Evolutionary conservation across 1,140 invertebrate genomes (phyloP).

Genomic region (Sycobia sp.): DNA sequence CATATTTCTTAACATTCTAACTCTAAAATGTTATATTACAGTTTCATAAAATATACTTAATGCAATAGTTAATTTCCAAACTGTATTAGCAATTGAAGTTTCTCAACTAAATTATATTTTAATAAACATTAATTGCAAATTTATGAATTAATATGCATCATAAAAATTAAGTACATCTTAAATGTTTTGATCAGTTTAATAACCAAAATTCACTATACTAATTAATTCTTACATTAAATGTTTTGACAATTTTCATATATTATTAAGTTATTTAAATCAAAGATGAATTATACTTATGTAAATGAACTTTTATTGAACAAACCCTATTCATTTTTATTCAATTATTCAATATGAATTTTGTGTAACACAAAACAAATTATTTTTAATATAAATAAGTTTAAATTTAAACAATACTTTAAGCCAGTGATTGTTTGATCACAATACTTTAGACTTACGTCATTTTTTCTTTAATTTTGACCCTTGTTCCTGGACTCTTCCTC

Average conservation of each 20-base stretch:
- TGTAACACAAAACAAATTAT: neutral
- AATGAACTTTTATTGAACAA: neutral
- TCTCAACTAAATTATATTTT: too few species aligned
- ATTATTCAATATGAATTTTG: neutral
- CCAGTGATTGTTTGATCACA: too few species aligned
- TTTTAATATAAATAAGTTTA: conserved; percentile 15
- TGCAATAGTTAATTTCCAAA: too few species aligned
- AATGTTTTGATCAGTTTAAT: neutral
- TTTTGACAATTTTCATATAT: neutral
- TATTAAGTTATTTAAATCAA: neutral
- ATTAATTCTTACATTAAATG: neutral
- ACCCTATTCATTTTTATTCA: neutral
- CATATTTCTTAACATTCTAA: too few species aligned
- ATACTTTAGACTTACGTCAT: conserved; percentile 42
- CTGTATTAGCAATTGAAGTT: too few species aligned
- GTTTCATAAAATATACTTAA: too few species aligned
- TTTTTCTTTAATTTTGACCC: conserved; percentile 35
- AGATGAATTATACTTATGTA: neutral
- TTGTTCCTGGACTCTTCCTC: conserved; percentile 1
- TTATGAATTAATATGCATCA: too few species aligned
- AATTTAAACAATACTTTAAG: conserved; percentile 1
- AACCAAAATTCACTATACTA: neutral
- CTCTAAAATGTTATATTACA: too few species aligned
- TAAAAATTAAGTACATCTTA: too few species aligned
- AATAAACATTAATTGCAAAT: too few species aligned